Base-by-base conservation (phyloP, 2,113 vertebrate genomes). In the Nothoprocta pentlandii region DNA sequence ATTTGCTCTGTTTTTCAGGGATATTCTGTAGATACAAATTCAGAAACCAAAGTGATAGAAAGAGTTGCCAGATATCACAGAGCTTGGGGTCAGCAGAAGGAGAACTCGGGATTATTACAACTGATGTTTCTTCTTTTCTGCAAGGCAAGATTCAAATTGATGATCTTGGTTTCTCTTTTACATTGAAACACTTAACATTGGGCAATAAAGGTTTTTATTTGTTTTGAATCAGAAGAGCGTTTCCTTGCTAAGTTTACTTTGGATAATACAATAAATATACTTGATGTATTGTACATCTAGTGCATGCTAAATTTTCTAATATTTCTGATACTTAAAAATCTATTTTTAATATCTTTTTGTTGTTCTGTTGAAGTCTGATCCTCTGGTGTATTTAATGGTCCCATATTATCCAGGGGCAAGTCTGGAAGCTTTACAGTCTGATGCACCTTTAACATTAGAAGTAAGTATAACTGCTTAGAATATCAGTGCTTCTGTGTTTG, bases 341-440 rank as follows among this genome's bases (percentile, higher is more conserved):
- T 46, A 6, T 54, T 86, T 61, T 51, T 84, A 28, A 39, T 32
- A 36, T 46, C 78, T 71, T 42, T 61, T n/a, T 41, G 32, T 67
- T 36, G 84, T n/a, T n/a, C 62, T 80, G 23, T 63, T 82, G 3
- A 81, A 99, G 98, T 97, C 97, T 75, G 98, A 98, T 95, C 98
- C 98, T 75, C 76, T 99, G 80, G 96, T 97, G 14, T 99, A 98
- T 90, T 80, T 99, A 85, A 98, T 98, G 97, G 97, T 98, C n/a
- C 98, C 98, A 0, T 98, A 98, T 91, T 98, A 98, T 77, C 95
- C 97, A 49, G 96, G 93, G 76, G 97, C 97, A 91, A 98, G 94
- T 92, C 89, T 98, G 71, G 92, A 64, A 69, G 74, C 93, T 79
- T 20, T 98, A 83, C 98, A 98, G 86, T 95, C 97, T 82, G 97